Evolutionary conservation across 1,140 invertebrate species (phyloP), one percentile per base, ranked within the genome.

Genomic region (Sitobion miscanthi): DNA sequence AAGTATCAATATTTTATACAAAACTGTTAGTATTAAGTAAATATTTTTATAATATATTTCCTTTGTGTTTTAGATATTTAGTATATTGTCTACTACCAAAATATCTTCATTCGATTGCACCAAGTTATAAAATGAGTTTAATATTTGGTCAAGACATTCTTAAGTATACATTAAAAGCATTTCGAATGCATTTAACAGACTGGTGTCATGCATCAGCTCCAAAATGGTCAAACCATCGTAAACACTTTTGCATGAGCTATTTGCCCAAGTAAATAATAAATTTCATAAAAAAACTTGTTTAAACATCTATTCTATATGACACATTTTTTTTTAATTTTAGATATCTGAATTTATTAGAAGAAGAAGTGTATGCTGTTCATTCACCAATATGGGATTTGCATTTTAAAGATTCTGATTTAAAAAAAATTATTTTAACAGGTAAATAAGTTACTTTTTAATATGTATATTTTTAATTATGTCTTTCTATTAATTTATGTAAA

Each of bases 341-440:
- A 93, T 99, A 99, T 95, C 95, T 99, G 52, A 97, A 97, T 35
- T 96, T 98, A 95, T 95, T 99, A 11, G 98, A 99, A 94, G 97
- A 97, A 93, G 98, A 99, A 95, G 97, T 99, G 82, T 98, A 98
- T 95, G 97, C 97, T 35, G 96, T 97, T 54, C 97, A 96, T 94
- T 99, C 98, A 0, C 98, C 98, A 0, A 99, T 99, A 93, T 99
- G 98, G 98, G 98, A 99, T 95, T 96, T 97, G 0, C 97, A 98
- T 49, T 99, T 98, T 94, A 97, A 97, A 94, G 86, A 93, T 42
- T 94, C 52, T 82, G 91, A 77, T 54, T 54, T 86, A 38, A 54
- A 92, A 42, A 94, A 54, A 94, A 47, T 57, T 17, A 69, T 89
- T 89, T 2, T 90, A 5, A 82, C 30, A 77, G 87, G 85, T 93